A percentile compares a stretch with the other conserved stretches of the same genome.
Evolutionary conservation across 2,888 invertebrate genomes (phyloP).

Genomic region (Ormyrus labotus): DNA sequence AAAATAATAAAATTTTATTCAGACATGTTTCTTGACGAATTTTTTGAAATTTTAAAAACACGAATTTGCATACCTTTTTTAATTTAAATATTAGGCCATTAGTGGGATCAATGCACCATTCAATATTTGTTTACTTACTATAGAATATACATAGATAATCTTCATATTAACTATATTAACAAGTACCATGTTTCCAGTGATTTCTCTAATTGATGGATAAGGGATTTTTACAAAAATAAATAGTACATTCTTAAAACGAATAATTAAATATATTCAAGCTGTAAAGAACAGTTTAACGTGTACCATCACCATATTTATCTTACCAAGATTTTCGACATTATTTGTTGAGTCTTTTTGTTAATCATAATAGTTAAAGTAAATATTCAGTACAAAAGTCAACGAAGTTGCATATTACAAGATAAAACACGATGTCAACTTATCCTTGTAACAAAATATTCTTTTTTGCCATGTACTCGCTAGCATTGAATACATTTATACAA

Average conservation of each 20-base stretch:
- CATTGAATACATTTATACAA: conserved; percentile 2
- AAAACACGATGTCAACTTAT: conserved; percentile 7
- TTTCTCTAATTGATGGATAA: conserved; percentile 47
- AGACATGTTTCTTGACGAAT: conserved; percentile 39
- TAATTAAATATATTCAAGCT: conserved; percentile 68
- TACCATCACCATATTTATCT: conserved; percentile 68
- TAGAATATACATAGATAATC: conserved; percentile 31
- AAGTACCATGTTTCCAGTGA: conserved; percentile 40
- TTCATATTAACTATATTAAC: conserved; percentile 32
- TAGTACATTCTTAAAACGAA: conserved; percentile 68
- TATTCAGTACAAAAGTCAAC: conserved; percentile 42
- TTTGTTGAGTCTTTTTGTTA: conserved; percentile 48
- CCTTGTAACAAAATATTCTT: conserved; percentile 21
- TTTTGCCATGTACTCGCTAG: neutral
- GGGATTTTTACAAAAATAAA: conserved; percentile 74
- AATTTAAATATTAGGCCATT: conserved; percentile 44
- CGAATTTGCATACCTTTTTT: conserved; percentile 1
- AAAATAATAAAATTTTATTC: conserved; percentile 4
- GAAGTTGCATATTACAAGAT: conserved; percentile 13
- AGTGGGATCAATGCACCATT: conserved; percentile 47
- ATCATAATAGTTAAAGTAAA: conserved; percentile 47
- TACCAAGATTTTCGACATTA: conserved; percentile 56
- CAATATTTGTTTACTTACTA: conserved; percentile 26
- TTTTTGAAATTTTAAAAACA: conserved; percentile 37
- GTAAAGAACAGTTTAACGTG: conserved; percentile 66